Percentiles rank a stretch among this genome's conserved stretches.
These are phyloP conservation scores for Propithecus deckenii DNA, from an alignment of 2,797 vertebrate genomes.

Conservation along the genomic window DNA sequence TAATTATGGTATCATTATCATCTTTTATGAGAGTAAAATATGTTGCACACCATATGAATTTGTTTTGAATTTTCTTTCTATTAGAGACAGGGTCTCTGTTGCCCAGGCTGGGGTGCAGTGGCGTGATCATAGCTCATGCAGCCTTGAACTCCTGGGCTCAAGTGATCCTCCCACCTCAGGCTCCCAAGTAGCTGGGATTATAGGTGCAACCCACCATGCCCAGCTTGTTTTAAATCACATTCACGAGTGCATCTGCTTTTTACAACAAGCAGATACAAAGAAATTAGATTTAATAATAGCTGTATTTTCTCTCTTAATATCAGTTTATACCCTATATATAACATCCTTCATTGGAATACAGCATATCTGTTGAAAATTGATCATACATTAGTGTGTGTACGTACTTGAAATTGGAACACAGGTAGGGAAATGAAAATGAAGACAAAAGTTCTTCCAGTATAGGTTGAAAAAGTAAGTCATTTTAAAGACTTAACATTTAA, in stretches of 20 bases:
- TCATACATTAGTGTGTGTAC: not conserved
- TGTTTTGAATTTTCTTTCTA: not conserved
- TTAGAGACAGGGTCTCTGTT: not conserved
- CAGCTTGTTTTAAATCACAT: not conserved
- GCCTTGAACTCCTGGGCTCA: not conserved
- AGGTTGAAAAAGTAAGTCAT: not conserved
- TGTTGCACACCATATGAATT: not conserved
- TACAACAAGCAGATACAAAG: not conserved
- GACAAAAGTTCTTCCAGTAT: not conserved
- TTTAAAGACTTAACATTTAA: conserved; percentile 30
- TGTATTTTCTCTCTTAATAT: not conserved
- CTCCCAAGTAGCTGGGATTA: not conserved
- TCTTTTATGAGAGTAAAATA: not conserved
- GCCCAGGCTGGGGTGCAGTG: not conserved
- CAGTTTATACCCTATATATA: not conserved
- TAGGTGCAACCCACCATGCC: not conserved
- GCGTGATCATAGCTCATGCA: not conserved
- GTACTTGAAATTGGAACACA: not conserved
- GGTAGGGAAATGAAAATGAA: not conserved
- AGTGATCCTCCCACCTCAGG: not conserved
- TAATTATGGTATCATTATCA: not conserved
- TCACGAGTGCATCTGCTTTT: not conserved
- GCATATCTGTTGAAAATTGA: not conserved
- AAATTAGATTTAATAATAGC: not conserved
- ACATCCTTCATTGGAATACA: not conserved